These are phyloP conservation scores for Etheostoma perlongum DNA, from an alignment of 2,797 vertebrate species.

Conservation along the genomic window DNA sequence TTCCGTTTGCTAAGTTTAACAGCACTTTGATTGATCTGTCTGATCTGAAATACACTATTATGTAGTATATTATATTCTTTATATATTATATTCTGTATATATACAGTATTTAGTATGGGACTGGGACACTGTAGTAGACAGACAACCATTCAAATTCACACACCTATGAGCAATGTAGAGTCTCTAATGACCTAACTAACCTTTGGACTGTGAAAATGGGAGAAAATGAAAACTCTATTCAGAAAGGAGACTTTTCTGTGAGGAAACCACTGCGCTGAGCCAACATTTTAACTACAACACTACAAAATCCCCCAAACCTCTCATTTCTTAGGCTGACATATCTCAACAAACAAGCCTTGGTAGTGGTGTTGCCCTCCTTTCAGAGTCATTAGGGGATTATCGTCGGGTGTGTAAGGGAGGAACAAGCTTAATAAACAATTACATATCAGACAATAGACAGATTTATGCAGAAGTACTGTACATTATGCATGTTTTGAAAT, in stretches of 20 bases:
- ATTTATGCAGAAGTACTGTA: not conserved
- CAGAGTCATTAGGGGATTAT: conserved; percentile 13
- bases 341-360: not conserved
- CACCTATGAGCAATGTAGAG: not conserved
- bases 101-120: too few species aligned
- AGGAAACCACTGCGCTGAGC: not conserved
- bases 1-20: not conserved
- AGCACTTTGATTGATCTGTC: not conserved
- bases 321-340: not conserved
- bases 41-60: too few species aligned
- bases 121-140: not conserved
- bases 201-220: not conserved
- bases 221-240: not conserved
- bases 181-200: not conserved
- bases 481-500: not conserved
- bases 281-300: not conserved
- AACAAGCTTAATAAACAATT: not conserved
- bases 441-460: not conserved
- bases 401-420: conserved; percentile 8
- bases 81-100: not conserved
- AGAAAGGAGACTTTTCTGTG: not conserved
- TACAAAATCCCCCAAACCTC: not conserved
- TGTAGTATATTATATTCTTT: not conserved
- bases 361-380: not conserved
- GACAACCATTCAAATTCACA: not conserved